Percentiles rank a stretch among this genome's conserved stretches.
phyloP scores from a whole-genome alignment of 2,888 invertebrate species.

The Crossocerus cetratus region DNA sequence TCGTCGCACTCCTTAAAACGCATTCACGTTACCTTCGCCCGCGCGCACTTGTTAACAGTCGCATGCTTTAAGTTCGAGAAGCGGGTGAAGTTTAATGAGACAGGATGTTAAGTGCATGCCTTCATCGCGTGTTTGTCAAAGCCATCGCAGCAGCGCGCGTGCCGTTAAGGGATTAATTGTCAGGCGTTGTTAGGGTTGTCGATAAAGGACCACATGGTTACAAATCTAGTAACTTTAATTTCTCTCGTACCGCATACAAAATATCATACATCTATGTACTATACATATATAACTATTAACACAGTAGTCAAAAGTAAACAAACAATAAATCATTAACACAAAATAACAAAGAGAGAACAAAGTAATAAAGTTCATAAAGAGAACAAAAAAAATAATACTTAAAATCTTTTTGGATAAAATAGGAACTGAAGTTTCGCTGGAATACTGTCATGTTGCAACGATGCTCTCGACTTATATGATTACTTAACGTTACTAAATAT shows the following conservation, averaged over 20 bases:
- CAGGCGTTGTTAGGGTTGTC: not conserved
- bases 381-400: not conserved
- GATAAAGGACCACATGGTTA: constrained; percentile 1
- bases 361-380: not conserved
- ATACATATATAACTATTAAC: not conserved
- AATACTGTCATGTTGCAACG: not conserved
- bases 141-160: too few species aligned
- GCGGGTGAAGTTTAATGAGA: not conserved
- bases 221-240: constrained; percentile 27
- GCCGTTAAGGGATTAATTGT: too few species aligned
- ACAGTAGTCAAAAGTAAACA: not conserved
- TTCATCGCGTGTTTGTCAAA: constrained; percentile 13
- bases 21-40: constrained; percentile 46
- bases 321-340: not conserved
- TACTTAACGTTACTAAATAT: constrained; percentile 5
- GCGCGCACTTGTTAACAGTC: constrained; percentile 46
- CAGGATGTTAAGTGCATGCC: constrained; percentile 62
- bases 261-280: constrained; percentile 25
- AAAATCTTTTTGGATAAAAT: not conserved
- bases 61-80: not conserved
- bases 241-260: constrained; percentile 21
- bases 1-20: not conserved
- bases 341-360: not conserved
- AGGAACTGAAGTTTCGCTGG: not conserved
- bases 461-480: not conserved